Evolutionary conservation across 2,888 invertebrate genomes (phyloP), one percentile per base, ranked within the genome.

Genomic region (Diaprepes abbreviatus): DNA sequence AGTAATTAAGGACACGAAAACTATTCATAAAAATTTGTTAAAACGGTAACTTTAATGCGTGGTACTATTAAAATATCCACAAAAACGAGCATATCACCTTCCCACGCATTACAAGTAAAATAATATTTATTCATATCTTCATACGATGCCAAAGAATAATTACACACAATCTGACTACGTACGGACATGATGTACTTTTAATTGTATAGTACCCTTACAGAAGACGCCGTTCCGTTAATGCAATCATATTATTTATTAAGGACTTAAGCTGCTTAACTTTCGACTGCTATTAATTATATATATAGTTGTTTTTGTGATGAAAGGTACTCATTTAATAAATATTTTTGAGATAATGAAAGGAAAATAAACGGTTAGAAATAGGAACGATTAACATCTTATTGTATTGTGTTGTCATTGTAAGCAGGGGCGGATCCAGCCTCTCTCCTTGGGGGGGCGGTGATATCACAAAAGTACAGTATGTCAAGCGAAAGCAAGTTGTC

Each of bases 181-280:
- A 50, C 48, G 28, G 12, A 50, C 48, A 50, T 50, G 48, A 50
- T 50, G 48, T 14, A 28, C 48, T 50, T 50, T 28, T 50, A 50
- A 50, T 50, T 50, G 48, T 50, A 50, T 28, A 28, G 48, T 50
- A 50, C 48, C 28, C 28, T 28, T 28, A 50, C 48, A 28, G 16
- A 28, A 14, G n/a, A n/a, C 28, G 28, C 28, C 48, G 16, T 28
- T 50, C 28, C 7, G 5, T 50, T 50, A 50, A 50, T 50, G 16
- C 28, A 50, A 50, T 50, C 48, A 50, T 50, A 50, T 50, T 50
- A 28, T 50, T 50, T 50, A 50, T 50, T 50, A 50, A 50, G 48
- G 21, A 24, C 24, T 45, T 45, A 45, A 21, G 45, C 24, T 45
- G 21, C 45, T 24, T 45, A 21, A 45, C 12, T 45, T 45, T 12